Percentiles rank a stretch among this genome's conserved stretches.
Evolutionary conservation across 2,797 vertebrate species (phyloP).

Genomic region (Tadarida brasiliensis): DNA sequence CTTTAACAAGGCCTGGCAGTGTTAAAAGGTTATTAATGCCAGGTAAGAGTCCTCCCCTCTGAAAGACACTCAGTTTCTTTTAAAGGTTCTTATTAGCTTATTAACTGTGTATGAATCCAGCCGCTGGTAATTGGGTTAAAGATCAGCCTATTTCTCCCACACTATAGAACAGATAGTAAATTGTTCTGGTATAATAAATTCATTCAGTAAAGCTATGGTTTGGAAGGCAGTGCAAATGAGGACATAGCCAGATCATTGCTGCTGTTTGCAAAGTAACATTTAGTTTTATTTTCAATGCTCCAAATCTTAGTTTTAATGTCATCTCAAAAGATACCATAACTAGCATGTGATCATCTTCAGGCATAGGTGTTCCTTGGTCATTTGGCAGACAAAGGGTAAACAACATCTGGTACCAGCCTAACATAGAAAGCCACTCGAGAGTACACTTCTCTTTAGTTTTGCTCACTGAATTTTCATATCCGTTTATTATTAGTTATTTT

Average conservation of each 20-base stretch:
- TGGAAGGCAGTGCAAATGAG: conserved; percentile 25
- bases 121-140: conserved; percentile 57
- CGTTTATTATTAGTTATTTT: neutral
- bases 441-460: neutral
- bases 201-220: conserved; percentile 62
- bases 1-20: neutral
- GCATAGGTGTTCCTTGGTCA: neutral
- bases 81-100: conserved; percentile 33
- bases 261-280: conserved; percentile 47
- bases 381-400: neutral
- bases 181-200: conserved; percentile 69
- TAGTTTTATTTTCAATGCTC: conserved; percentile 34
- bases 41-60: neutral
- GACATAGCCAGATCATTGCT: conserved; percentile 23
- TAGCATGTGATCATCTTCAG: neutral
- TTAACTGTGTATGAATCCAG: conserved; percentile 57
- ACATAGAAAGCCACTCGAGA: neutral
- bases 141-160: conserved; percentile 61
- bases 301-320: conserved; percentile 22
- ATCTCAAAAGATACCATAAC: neutral
- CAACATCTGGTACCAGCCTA: neutral
- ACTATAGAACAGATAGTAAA: conserved; percentile 59
- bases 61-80: conserved; percentile 61
- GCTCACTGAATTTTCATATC: neutral
- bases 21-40: conserved; percentile 42